Conservation (phyloP, 2,797 vertebrate species). For the Oceanodroma leucorhoa region DNA sequence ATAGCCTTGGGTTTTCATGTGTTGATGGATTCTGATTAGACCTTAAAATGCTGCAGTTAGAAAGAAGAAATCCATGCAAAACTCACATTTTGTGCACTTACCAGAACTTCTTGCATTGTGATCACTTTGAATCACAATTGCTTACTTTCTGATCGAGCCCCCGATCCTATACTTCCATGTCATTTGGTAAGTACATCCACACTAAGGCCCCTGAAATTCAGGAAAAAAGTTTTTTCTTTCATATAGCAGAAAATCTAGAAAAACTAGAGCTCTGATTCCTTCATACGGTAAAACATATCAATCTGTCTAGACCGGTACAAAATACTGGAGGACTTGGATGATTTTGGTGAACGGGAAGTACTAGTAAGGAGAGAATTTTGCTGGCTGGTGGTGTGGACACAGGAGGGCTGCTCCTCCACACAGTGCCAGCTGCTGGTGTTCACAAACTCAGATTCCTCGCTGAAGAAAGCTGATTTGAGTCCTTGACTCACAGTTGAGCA, state of each 20-base stretch:
- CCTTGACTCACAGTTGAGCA: not conserved
- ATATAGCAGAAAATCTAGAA: not conserved
- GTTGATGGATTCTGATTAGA: not conserved
- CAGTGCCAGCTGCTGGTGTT: fast-evolving
- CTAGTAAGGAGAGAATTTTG: not conserved
- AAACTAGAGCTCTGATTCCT: not conserved
- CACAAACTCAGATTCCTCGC: not conserved
- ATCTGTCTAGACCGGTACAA: not conserved
- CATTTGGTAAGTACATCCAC: not conserved
- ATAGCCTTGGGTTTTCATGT: not conserved
- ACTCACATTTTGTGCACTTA: not conserved
- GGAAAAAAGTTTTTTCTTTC: not conserved
- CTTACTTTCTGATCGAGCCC: not conserved
- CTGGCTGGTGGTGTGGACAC: not conserved
- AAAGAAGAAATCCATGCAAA: not conserved
- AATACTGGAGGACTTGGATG: not conserved
- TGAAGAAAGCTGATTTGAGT: not conserved
- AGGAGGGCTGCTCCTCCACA: not conserved
- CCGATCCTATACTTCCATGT: not conserved
- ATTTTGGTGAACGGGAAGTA: not conserved
- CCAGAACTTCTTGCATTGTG: not conserved
- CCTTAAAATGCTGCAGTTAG: not conserved
- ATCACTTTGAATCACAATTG: not conserved
- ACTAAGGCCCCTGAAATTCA: not conserved
- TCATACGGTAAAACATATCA: not conserved